These are phyloP conservation scores for Apostichopus californicus DNA, from an alignment of 35 echinoderm and acorn worm genomes.

Conservation along the genomic window DNA sequence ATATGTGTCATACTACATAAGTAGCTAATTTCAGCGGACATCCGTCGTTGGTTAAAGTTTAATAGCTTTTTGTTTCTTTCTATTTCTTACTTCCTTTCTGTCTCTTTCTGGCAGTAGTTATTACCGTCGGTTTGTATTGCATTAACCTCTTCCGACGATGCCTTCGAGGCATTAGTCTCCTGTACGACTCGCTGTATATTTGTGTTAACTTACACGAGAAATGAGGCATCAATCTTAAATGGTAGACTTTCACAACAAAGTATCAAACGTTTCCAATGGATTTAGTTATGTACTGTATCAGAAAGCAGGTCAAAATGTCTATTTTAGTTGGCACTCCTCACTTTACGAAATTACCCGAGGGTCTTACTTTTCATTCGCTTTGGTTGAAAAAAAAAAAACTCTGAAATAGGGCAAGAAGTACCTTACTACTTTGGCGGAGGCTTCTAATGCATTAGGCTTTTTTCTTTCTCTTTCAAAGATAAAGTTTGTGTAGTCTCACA, in stretches of 20 bases:
- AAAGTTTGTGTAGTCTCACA: no score
- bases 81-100: no score
- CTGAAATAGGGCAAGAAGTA: not conserved
- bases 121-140: no score
- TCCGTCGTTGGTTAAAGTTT: no score
- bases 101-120: no score
- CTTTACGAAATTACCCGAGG: not conserved
- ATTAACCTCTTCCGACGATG: not conserved
- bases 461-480: no score
- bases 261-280: not conserved
- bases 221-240: not conserved
- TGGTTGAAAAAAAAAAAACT: not conserved
- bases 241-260: not conserved
- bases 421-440: no score
- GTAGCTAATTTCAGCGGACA: no score
- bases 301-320: not conserved
- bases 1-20: no score
- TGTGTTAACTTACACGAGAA: not conserved
- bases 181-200: not conserved
- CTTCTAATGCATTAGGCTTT: no score
- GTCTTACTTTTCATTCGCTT: not conserved
- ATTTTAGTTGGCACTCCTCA: not conserved
- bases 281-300: not conserved
- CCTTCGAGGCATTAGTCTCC: not conserved
- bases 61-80: no score